Evolutionary conservation across 2,888 invertebrate genomes (phyloP), one percentile per base, ranked within the genome.

Genomic region (Abscondita cerata): DNA sequence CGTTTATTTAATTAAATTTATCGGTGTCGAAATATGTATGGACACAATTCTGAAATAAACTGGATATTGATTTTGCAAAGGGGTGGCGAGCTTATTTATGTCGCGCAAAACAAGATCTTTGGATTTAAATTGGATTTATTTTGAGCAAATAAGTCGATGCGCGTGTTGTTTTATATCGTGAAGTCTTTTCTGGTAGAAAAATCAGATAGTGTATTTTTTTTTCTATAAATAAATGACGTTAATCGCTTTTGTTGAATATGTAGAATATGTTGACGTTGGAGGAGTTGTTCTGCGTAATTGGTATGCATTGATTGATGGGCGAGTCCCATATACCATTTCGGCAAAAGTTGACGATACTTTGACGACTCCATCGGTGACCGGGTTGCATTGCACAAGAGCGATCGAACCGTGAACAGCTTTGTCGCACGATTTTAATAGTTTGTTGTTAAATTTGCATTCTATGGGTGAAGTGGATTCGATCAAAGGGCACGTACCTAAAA

Each of bases 301-400:
- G 31, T 1, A 36, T 11, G 38, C 52, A 52, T 2, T 52, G 44
- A n/a, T n/a, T 40, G 0, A 38, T 6, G 11, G 25, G 9, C 2
- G 12, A 13, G 15, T 62, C 33, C 64, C 64, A 64, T 31, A 13
- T 20, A 4, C 64, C 64, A 20, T 47, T 31, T n/a, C 15, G 25
- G 18, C 64, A 64, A 2, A 50, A 8, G 13, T 44, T 36, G n/a
- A 33, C 13, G 8, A 18, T 15, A 31, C 36, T 52, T 20, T 41
- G 1, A 46, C 6, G 33, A 38, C 13, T 16, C 19, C 36, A 2
- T 75, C 75, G 53, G 73, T 72, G 40, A 68, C 73, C 0, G 66
- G 59, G 1, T 67, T 69, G 58, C 77, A 76, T 18, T 41, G 62
- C 60, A 69, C 72, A 6, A 62, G 69, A 1, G 73, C 69, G 1